These are phyloP conservation scores for Herpetotheres cachinnans DNA, from an alignment of 2,113 vertebrate species.

Conservation along the genomic window DNA sequence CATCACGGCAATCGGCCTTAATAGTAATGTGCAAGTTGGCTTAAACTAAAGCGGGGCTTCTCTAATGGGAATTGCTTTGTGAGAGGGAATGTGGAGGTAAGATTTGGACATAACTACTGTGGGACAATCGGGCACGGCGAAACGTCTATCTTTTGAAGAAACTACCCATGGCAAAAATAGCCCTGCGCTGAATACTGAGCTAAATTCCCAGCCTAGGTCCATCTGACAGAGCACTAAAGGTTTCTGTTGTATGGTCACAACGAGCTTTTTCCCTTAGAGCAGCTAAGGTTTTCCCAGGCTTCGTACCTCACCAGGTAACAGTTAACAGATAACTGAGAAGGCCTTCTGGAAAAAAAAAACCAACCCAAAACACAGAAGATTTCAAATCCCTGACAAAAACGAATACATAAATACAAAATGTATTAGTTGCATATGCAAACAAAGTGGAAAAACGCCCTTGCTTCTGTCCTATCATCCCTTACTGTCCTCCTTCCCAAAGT, in stretches of 20 bases:
- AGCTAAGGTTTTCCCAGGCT: background rate
- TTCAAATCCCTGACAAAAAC: background rate
- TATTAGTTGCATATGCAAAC: background rate
- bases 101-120: background rate
- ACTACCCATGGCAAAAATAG: background rate
- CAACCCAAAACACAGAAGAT: background rate
- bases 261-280: background rate
- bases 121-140: background rate
- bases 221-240: background rate
- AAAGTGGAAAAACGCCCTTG: background rate
- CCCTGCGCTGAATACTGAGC: background rate
- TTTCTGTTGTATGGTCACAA: background rate
- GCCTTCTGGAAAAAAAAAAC: background rate
- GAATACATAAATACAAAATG: background rate
- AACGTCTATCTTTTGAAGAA: background rate
- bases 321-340: background rate
- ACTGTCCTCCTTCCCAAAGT: background rate
- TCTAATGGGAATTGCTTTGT: background rate
- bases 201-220: background rate
- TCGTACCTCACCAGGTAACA: background rate
- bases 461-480: background rate
- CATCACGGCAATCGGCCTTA: background rate
- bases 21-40: background rate
- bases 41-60: background rate
- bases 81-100: background rate